These are phyloP conservation scores for Bambusicola thoracicus DNA, from an alignment of 2,113 vertebrate species.

Conservation along the genomic window DNA sequence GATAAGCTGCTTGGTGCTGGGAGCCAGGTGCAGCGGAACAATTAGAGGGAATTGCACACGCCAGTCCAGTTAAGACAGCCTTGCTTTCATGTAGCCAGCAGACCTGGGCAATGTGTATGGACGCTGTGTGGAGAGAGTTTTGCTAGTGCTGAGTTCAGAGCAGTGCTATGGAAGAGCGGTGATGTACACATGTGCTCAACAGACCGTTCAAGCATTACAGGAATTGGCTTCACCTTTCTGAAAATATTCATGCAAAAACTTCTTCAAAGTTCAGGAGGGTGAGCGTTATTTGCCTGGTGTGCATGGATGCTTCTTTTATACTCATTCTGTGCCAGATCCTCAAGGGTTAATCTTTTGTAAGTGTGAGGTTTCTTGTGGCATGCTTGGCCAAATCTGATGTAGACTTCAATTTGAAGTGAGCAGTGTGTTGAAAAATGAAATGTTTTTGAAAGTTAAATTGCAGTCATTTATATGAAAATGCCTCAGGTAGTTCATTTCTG, in stretches of 20 bases:
- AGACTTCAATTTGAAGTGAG: conserved; percentile 36
- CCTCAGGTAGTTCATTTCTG: neutral
- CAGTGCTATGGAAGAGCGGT: neutral
- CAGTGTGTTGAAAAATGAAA: conserved; percentile 34
- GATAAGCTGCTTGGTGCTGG: neutral
- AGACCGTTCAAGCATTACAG: neutral
- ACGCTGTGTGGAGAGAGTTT: neutral
- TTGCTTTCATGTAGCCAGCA: neutral
- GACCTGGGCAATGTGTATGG: fast-evolving
- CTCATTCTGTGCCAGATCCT: neutral
- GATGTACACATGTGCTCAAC: neutral
- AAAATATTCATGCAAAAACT: neutral
- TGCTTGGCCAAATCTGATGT: conserved; percentile 11
- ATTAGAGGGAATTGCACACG: neutral
- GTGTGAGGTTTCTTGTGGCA: conserved; percentile 1
- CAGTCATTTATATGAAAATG: conserved; percentile 66
- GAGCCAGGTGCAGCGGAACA: neutral
- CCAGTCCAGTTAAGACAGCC: neutral
- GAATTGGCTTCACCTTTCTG: neutral
- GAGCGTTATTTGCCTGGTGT: neutral
- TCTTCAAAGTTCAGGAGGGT: neutral
- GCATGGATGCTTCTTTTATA: neutral
- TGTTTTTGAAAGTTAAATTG: conserved; percentile 56
- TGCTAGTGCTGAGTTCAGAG: neutral
- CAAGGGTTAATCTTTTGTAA: conserved; percentile 45